Evolutionary conservation across 1,140 invertebrate genomes (phyloP).

Genomic region (Tyrophagus putrescentiae): DNA sequence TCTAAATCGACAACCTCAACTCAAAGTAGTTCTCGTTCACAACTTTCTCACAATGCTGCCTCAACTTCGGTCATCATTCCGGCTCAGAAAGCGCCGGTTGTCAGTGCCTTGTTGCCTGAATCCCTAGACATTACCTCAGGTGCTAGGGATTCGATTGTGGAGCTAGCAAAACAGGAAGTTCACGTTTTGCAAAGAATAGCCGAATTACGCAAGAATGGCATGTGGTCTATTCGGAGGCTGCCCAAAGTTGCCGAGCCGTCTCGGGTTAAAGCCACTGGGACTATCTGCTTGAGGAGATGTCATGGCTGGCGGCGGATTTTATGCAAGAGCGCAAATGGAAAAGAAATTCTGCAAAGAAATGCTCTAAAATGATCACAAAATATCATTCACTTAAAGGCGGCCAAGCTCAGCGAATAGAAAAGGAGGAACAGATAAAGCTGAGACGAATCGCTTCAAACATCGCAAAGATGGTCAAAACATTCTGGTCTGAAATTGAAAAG

Average conservation of each 20-base stretch:
- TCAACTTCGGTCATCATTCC: no score
- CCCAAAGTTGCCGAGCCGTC: constrained; percentile 81
- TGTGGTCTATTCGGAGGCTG: constrained; percentile 79
- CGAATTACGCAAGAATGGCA: constrained; percentile 57
- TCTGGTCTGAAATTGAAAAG: constrained; percentile 94
- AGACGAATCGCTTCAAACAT: constrained; percentile 72
- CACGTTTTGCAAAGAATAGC: constrained; percentile 78
- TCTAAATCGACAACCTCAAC: neutral
- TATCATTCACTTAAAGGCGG: constrained; percentile 86
- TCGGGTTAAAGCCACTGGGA: constrained; percentile 91
- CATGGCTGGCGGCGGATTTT: constrained; percentile 93
- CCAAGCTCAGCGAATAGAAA: constrained; percentile 72
- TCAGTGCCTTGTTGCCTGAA: no score
- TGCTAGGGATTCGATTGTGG: constrained; percentile 58
- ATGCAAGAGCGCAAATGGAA: constrained; percentile 95
- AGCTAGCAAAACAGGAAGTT: constrained; percentile 81
- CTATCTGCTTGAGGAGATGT: constrained; percentile 94
- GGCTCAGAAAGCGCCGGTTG: no score
- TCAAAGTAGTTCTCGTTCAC: neutral
- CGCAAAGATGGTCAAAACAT: constrained; percentile 81
- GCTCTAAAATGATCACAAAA: constrained; percentile 69
- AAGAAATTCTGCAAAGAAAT: constrained; percentile 79
- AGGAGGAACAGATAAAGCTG: constrained; percentile 70
- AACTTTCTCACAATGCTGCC: neutral
- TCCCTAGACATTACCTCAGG: no score